Evolutionary conservation across 2,113 vertebrate species (phyloP).

Genomic region (Scopus umbretta): DNA sequence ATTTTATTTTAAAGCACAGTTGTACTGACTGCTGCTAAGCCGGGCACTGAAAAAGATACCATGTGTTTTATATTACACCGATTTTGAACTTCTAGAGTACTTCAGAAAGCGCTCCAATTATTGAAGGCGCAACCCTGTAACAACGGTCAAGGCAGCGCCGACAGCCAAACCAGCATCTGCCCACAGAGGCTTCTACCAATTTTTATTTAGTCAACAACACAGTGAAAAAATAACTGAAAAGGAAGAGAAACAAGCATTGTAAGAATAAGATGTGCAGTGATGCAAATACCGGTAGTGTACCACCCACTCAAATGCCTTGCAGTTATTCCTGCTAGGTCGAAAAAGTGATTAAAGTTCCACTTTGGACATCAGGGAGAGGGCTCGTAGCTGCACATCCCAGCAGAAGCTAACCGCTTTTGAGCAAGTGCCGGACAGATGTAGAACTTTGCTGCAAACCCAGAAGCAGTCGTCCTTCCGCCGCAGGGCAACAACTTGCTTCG

Average conservation of each 20-base stretch:
- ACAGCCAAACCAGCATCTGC: not conserved
- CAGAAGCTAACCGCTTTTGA: not conserved
- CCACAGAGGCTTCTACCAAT: not conserved
- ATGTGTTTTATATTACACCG: not conserved
- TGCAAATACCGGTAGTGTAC: not conserved
- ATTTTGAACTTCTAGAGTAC: not conserved
- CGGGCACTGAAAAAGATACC: not conserved
- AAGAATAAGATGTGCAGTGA: not conserved
- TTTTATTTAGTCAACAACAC: not conserved
- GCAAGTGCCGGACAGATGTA: accelerated
- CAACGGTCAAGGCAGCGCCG: not conserved
- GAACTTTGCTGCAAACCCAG: not conserved
- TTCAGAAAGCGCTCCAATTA: not conserved
- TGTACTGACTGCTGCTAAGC: not conserved
- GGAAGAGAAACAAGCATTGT: accelerated
- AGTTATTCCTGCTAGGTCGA: not conserved
- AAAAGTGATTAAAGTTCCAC: not conserved
- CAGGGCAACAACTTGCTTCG: not conserved
- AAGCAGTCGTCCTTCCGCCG: not conserved
- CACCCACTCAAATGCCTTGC: not conserved
- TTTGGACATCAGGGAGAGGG: too few species aligned
- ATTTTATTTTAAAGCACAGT: not conserved
- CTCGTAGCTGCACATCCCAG: not conserved
- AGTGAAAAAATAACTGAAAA: not conserved
- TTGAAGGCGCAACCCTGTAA: not conserved